Percentiles rank a stretch among this genome's conserved stretches.
These are phyloP conservation scores for Venustaconcha ellipsiformis DNA, from an alignment of 1,140 invertebrate genomes.

Conservation along the genomic window DNA sequence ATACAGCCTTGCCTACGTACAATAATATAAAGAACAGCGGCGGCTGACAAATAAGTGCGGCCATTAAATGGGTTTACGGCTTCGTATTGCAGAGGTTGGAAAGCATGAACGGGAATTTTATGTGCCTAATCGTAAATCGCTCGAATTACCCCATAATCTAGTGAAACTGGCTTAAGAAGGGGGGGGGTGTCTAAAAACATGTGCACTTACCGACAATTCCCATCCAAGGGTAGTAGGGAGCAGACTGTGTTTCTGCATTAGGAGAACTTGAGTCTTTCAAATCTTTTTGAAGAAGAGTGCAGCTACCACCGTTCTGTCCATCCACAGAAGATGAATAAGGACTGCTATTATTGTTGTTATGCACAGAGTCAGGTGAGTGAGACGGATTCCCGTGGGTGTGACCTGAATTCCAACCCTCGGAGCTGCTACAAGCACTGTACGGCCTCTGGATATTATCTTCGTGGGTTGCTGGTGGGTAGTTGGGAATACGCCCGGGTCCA, in stretches of 20 bases:
- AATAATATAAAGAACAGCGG: no score
- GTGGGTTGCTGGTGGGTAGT: constrained; percentile 26
- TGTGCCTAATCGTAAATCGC: no score
- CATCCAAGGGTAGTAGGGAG: constrained; percentile 63
- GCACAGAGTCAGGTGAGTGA: constrained; percentile 44
- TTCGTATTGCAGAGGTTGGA: no score
- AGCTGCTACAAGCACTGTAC: neutral
- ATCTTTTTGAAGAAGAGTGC: constrained; percentile 48
- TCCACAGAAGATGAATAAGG: constrained; percentile 39
- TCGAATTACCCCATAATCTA: no score
- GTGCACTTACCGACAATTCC: constrained; percentile 59
- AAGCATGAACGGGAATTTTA: no score
- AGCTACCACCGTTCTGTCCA: constrained; percentile 36
- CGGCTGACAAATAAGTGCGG: no score
- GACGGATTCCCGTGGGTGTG: constrained; percentile 35
- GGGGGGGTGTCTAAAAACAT: neutral
- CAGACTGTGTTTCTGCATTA: constrained; percentile 33
- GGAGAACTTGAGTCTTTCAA: constrained; percentile 42
- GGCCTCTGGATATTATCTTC: neutral
- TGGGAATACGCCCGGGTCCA: constrained; percentile 29
- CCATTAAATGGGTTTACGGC: no score
- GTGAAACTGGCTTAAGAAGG: no score
- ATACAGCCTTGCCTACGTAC: no score
- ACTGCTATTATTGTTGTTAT: constrained; percentile 38
- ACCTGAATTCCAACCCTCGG: neutral